phyloP scores from a whole-genome alignment of 2,797 vertebrate genomes.

The Acanthopagrus latus region DNA sequence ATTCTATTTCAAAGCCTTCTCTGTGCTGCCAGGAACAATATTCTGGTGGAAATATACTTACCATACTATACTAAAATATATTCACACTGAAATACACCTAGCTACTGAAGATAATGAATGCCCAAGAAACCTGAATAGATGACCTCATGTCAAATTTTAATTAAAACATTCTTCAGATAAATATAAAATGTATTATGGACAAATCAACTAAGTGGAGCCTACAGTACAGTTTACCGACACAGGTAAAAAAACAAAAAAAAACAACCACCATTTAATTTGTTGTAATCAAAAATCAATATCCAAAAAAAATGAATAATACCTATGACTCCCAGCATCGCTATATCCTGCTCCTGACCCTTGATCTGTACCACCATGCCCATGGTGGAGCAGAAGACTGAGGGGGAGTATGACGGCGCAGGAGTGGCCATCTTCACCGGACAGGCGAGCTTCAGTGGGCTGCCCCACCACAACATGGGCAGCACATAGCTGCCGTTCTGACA shows the following conservation, averaged over 20 bases:
- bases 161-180: background rate
- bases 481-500: conserved; percentile 82
- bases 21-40: background rate
- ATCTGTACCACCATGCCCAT: conserved; percentile 79
- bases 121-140: background rate
- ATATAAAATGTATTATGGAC: background rate
- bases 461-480: conserved; percentile 83
- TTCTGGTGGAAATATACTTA: background rate
- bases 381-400: conserved; percentile 76
- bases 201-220: background rate
- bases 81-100: background rate
- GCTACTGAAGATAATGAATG: background rate
- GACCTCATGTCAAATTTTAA: background rate
- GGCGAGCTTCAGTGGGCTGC: conserved; percentile 78
- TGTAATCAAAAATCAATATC: background rate
- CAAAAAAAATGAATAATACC: conserved; percentile 57
- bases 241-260: background rate
- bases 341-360: conserved; percentile 30
- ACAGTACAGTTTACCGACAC: too few species aligned
- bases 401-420: conserved; percentile 20
- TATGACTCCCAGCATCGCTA: conserved; percentile 55
- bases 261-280: background rate
- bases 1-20: background rate
- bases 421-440: conserved; percentile 72
- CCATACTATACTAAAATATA: too few species aligned